Evolutionary conservation across 1,140 invertebrate genomes (phyloP).

Genomic region (Drosophila albomicans): DNA sequence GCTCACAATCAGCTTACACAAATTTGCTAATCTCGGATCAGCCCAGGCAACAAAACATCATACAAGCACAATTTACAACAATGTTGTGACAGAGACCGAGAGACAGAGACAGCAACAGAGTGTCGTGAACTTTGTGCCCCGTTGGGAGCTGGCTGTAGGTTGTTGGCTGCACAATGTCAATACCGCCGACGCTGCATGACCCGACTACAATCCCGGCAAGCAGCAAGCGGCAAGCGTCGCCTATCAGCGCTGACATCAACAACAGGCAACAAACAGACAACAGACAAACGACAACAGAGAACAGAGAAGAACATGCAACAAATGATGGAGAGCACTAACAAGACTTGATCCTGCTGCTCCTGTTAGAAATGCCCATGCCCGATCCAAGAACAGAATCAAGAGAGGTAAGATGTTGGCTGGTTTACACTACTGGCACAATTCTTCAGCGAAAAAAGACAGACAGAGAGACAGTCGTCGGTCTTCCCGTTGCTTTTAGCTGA

Average conservation of each 20-base stretch:
- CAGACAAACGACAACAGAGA: too few relatives aligned
- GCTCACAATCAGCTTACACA: slow-evolving; percentile 64
- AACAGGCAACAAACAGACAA: slow-evolving; percentile 33
- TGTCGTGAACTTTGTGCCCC: slow-evolving; percentile 71
- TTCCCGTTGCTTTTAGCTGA: slow-evolving; percentile 40
- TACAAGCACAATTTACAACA: slow-evolving; percentile 66
- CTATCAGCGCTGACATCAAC: slow-evolving; percentile 75
- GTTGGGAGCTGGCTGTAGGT: slow-evolving; percentile 38
- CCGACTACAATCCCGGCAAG: slow-evolving; percentile 49
- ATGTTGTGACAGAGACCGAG: slow-evolving; percentile 14
- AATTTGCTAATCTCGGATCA: slow-evolving; percentile 73
- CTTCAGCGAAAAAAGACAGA: slow-evolving; percentile 10
- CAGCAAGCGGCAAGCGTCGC: slow-evolving; percentile 63
- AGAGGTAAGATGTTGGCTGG: slow-evolving; percentile 5
- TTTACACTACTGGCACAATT: slow-evolving; percentile 58
- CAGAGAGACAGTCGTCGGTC: slow-evolving; percentile 8
- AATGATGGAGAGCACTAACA: slow-evolving; percentile 61
- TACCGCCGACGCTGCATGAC: slow-evolving; percentile 41
- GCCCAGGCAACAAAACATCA: slow-evolving; percentile 54
- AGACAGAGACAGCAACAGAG: slow-evolving; percentile 30
- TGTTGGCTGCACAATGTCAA: slow-evolving; percentile 30
- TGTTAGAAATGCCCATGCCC: slow-evolving; percentile 66
- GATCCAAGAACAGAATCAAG: neutral
- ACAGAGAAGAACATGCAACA: slow-evolving; percentile 46
- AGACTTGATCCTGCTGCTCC: slow-evolving; percentile 80